phyloP scores from a whole-genome alignment of 2,888 invertebrate species.

The Agonopterix heracliana region DNA sequence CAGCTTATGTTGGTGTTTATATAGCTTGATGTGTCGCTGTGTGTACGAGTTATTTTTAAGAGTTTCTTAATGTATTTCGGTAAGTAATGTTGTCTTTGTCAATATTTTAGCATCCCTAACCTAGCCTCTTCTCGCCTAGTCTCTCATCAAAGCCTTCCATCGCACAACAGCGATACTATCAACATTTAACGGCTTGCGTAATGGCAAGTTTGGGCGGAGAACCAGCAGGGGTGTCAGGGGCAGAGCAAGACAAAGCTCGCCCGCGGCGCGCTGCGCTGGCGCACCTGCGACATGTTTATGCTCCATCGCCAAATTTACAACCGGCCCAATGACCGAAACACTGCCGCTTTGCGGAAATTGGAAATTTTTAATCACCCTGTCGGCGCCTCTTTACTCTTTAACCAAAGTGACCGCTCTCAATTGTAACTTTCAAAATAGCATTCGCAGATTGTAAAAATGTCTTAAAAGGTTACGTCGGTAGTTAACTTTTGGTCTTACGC shows the following conservation, averaged over 20 bases:
- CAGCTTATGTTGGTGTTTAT: too few species aligned
- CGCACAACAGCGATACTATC: too few species aligned
- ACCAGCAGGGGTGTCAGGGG: slow-evolving; percentile 13
- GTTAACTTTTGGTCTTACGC: slow-evolving; percentile 38
- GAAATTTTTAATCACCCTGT: slow-evolving; percentile 54
- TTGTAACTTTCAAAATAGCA: slow-evolving; percentile 30
- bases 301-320: slow-evolving; percentile 60
- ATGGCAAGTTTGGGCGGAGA: slow-evolving; percentile 2
- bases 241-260: slow-evolving; percentile 41
- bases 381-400: slow-evolving; percentile 44
- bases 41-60: too few species aligned
- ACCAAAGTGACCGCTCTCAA: slow-evolving; percentile 24
- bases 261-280: slow-evolving; percentile 25
- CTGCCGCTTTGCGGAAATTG: slow-evolving; percentile 47
- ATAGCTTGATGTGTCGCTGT: too few species aligned
- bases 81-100: too few species aligned
- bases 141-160: too few species aligned
- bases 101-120: too few species aligned
- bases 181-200: background rate
- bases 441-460: slow-evolving; percentile 48
- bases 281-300: slow-evolving; percentile 67
- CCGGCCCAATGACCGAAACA: slow-evolving; percentile 8
- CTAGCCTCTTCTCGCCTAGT: too few species aligned
- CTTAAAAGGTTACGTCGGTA: slow-evolving; percentile 39
- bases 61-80: too few species aligned